These are phyloP conservation scores for Meriones psammophilus DNA, from an alignment of 2,797 vertebrate species.

Conservation along the genomic window DNA sequence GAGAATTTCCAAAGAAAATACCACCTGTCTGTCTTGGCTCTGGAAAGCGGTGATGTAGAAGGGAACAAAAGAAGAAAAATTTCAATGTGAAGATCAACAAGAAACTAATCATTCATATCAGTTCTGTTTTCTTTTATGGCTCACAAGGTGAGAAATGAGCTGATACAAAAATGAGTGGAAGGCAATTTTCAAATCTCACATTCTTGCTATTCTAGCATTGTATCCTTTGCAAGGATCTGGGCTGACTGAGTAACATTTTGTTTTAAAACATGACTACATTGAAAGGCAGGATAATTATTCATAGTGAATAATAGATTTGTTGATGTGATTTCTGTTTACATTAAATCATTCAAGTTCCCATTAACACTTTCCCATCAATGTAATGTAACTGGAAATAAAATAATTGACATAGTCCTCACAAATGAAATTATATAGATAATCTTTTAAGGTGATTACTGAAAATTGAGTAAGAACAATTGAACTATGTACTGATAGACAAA, in stretches of 20 bases:
- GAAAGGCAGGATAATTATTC: constrained; percentile 24
- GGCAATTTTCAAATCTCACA: background rate
- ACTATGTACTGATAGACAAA: constrained; percentile 27
- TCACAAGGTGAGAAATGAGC: constrained; percentile 26
- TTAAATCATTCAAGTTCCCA: constrained; percentile 69
- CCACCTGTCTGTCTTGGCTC: background rate
- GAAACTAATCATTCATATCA: background rate
- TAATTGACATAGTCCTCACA: constrained; percentile 49
- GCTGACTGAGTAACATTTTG: background rate
- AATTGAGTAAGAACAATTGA: constrained; percentile 46
- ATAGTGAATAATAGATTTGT: constrained; percentile 65
- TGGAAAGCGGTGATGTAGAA: background rate
- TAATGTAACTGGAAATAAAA: constrained; percentile 62
- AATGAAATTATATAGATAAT: constrained; percentile 58
- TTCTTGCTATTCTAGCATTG: constrained; percentile 8
- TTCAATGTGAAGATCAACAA: background rate
- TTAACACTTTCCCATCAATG: constrained; percentile 69
- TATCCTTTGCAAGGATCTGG: background rate
- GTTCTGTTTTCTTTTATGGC: constrained; percentile 1
- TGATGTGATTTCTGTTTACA: constrained; percentile 61
- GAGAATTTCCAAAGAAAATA: constrained; percentile 36
- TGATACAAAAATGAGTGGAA: constrained; percentile 16
- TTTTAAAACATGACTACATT: constrained; percentile 24
- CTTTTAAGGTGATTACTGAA: constrained; percentile 56
- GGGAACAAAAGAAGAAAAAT: background rate